Conservation (phyloP, 2,797 vertebrate genomes). For the Hyperoplus immaculatus region DNA sequence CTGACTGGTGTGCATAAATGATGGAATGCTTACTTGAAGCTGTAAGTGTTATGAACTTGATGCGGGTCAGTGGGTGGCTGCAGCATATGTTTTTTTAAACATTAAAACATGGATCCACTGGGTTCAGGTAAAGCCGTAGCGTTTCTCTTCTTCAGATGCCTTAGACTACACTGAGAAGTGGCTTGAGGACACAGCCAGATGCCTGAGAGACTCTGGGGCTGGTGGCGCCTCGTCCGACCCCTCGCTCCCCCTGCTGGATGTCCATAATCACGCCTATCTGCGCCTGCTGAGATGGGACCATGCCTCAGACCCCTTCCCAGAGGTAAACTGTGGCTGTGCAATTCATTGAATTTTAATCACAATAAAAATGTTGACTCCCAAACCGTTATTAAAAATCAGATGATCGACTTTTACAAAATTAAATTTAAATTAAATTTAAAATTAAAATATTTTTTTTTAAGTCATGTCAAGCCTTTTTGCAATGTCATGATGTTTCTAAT, state of each 20-base stretch:
- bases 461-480: too few species aligned
- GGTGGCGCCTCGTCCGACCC: conserved; percentile 68
- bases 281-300: conserved; percentile 95
- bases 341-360: too few species aligned
- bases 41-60: not conserved
- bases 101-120: not conserved
- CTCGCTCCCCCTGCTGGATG: conserved; percentile 65
- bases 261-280: conserved; percentile 93
- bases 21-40: not conserved
- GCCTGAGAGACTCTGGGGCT: conserved; percentile 72
- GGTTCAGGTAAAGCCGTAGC: not conserved
- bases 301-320: conserved; percentile 89
- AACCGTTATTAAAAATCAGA: too few species aligned
- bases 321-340: conserved; percentile 81
- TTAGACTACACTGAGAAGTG: conserved; percentile 94
- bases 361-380: too few species aligned
- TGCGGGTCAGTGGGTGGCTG: not conserved
- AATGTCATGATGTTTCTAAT: too few species aligned
- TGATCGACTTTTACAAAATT: too few species aligned
- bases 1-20: not conserved
- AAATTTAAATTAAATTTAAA: too few species aligned
- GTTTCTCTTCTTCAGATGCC: conserved; percentile 84
- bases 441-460: too few species aligned
- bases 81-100: not conserved
- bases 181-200: conserved; percentile 90